Conservation (phyloP, 2,797 vertebrate species). For the Picus viridis region DNA sequence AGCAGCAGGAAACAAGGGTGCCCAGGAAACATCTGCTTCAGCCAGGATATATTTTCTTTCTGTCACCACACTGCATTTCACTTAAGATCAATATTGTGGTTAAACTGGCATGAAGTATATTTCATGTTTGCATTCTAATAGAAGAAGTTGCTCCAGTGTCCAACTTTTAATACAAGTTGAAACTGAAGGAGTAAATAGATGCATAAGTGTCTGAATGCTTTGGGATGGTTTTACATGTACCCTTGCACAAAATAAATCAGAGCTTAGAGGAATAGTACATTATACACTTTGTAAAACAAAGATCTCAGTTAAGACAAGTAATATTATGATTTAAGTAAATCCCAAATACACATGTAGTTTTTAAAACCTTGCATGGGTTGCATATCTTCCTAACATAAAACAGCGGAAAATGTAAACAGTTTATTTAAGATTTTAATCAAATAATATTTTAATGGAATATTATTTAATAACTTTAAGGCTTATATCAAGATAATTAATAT, state of each 20-base stretch:
- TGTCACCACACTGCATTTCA: background rate
- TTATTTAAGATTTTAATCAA: constrained; percentile 17
- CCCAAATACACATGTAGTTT: background rate
- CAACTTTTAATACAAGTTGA: background rate
- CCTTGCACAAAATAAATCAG: background rate
- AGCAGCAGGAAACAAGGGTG: background rate
- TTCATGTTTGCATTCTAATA: background rate
- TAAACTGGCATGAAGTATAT: background rate
- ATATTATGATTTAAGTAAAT: background rate
- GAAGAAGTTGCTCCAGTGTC: background rate
- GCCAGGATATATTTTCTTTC: fast-evolving
- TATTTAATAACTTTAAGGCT: constrained; percentile 65
- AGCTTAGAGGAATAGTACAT: background rate
- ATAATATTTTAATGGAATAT: constrained; percentile 59
- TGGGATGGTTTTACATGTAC: background rate
- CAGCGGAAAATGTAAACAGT: background rate
- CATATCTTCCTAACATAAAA: constrained; percentile 3
- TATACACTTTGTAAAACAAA: background rate
- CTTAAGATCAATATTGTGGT: fast-evolving
- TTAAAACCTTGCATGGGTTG: background rate
- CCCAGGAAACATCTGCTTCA: background rate
- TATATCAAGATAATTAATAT: constrained; percentile 67
- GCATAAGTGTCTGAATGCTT: background rate
- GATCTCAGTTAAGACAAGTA: background rate
- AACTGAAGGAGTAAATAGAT: background rate